These are phyloP conservation scores for Toxotes chatareus DNA, from an alignment of 2,113 vertebrate genomes.

Conservation along the genomic window DNA sequence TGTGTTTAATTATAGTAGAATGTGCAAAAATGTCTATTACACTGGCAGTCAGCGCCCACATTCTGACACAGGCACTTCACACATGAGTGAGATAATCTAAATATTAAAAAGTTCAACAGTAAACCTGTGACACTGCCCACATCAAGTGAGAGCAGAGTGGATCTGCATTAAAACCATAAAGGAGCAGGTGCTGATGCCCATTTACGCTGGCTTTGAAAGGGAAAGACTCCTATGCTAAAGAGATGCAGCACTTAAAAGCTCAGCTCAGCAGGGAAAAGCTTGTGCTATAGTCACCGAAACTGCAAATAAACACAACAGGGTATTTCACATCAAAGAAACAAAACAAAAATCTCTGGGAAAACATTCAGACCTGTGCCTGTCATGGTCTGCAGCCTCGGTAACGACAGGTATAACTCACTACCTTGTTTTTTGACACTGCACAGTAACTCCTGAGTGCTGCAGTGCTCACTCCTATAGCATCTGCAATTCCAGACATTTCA, in stretches of 20 bases:
- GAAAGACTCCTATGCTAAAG: not conserved
- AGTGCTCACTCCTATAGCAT: slow-evolving; percentile 58
- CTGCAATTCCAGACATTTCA: slow-evolving; percentile 37
- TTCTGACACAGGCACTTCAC: not conserved
- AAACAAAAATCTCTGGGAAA: not conserved
- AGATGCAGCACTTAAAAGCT: slow-evolving; percentile 42
- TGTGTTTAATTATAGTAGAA: not conserved
- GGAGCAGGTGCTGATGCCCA: slow-evolving; percentile 26
- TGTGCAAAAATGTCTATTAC: not conserved
- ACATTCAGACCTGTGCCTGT: slow-evolving; percentile 11
- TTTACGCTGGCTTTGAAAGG: slow-evolving; percentile 18
- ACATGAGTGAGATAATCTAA: not conserved
- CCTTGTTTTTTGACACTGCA: slow-evolving; percentile 38
- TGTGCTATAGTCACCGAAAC: slow-evolving; percentile 2
- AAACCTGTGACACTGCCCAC: not conserved
- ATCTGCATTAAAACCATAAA: slow-evolving; percentile 22
- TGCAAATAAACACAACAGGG: slow-evolving; percentile 18
- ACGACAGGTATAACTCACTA: slow-evolving; percentile 33
- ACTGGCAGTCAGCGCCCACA: not conserved
- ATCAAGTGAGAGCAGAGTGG: slow-evolving; percentile 3
- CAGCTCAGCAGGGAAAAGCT: slow-evolving; percentile 26
- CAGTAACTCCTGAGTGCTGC: slow-evolving; percentile 59
- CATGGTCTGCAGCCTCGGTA: slow-evolving; percentile 25
- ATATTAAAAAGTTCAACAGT: slow-evolving; percentile 17
- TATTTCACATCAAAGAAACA: slow-evolving; percentile 9